Conservation (phyloP, 2,888 invertebrate species). For the Merodon equestris region DNA sequence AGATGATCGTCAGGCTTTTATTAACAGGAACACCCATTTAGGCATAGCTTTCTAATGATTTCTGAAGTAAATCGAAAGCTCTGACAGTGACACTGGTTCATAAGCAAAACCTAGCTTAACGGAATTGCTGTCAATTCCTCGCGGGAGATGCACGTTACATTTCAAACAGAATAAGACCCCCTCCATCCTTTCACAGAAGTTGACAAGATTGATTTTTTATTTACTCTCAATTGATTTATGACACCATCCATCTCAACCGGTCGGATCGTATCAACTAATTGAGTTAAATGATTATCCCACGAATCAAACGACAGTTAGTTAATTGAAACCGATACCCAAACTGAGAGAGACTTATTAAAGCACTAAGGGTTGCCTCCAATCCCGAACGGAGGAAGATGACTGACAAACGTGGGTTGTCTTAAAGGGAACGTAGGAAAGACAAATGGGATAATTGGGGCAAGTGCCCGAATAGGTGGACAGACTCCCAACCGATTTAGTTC, state of each 20-base stretch:
- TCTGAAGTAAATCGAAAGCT: too few relatives aligned
- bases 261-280: conserved; percentile 54
- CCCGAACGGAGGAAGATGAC: too few relatives aligned
- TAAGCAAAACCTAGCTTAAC: too few relatives aligned
- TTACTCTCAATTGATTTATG: conserved; percentile 56
- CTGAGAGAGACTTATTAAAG: conserved; percentile 44
- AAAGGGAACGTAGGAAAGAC: conserved; percentile 43
- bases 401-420: conserved; percentile 36
- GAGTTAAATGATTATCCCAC: conserved; percentile 40
- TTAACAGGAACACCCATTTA: too few relatives aligned
- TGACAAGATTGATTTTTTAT: conserved; percentile 4
- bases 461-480: conserved; percentile 44
- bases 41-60: too few relatives aligned
- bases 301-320: conserved; percentile 46
- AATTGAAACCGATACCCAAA: conserved; percentile 41
- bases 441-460: conserved; percentile 63
- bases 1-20: too few relatives aligned
- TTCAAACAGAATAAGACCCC: too few relatives aligned
- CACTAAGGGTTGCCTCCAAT: conserved; percentile 50
- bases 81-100: too few relatives aligned
- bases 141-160: too few relatives aligned
- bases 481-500: background rate
- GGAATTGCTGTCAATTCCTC: too few relatives aligned
- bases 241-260: conserved; percentile 21
- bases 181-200: too few relatives aligned